Base-by-base conservation (phyloP, 2,797 vertebrate species). In the Falco berigora region DNA sequence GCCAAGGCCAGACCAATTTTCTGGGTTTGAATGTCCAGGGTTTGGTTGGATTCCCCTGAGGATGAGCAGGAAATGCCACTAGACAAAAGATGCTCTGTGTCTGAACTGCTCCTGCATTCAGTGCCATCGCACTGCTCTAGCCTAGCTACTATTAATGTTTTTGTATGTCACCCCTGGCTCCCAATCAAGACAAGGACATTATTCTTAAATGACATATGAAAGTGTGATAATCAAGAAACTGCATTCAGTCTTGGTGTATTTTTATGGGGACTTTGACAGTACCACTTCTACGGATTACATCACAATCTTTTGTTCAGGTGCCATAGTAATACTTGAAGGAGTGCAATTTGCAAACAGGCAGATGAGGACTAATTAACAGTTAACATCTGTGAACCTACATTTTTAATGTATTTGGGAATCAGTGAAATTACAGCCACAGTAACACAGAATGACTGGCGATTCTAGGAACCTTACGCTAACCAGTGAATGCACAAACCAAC, bases 1-100 rank as follows among this genome's bases (percentile, higher is more conserved):
- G 90, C 95, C 75, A 93, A 95, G 96, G 86, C 97, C 94, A 95
- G 92, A 97, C 93, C 89, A 97, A 97, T 97, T 97, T 96, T 97
- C 96, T 95, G 93, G 83, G 95, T 94, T 94, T 96, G 91, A 96
- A 95, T 86, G 84, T 96, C 96, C 95, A 96, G 83, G 88, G 90
- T 97, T 92, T 89, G 84, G 73, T 8, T 52, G n/a, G 74, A 94
- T 88, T 97, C 94, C 95, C 97, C 66, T n/a, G 95, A 94, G 97
- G 90, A 91, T 32, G 42, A 92, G 88, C 66, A 92, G 95, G 96
- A 98, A 98, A 97, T 93, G 79, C 87, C 71, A 87, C 83, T 71
- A 94, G 91, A 92, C 73, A 91, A 86, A 88, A 84, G 81, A 86
- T 66, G 52, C 62, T 97, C 85, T 81, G 58, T 85, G 94, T 44